Conservation (phyloP, 2,888 invertebrate genomes). For the Trichopria drosophilae region DNA sequence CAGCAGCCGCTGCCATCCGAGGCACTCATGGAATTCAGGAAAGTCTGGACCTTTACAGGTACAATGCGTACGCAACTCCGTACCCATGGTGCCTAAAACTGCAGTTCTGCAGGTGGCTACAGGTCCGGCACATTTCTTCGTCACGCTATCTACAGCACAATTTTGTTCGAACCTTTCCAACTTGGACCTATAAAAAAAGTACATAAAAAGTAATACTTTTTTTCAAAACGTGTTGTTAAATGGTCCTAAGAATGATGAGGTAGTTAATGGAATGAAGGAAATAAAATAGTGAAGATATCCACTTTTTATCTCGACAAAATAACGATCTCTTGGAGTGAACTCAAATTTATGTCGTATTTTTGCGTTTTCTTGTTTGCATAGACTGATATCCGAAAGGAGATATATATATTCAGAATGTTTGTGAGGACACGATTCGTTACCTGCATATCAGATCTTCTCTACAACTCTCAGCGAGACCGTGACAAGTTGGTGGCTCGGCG, state of each 20-base stretch:
- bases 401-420: constrained; percentile 9
- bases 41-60: constrained; percentile 86
- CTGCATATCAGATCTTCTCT: constrained; percentile 82
- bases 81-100: constrained; percentile 85
- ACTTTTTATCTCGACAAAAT: no score
- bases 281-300: no score
- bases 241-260: no score
- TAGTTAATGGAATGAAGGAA: no score
- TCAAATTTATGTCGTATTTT: no score
- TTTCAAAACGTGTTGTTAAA: no score
- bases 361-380: no score
- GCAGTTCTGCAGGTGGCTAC: constrained; percentile 83
- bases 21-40: constrained; percentile 81
- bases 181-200: constrained; percentile 72
- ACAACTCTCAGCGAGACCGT: constrained; percentile 81
- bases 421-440: no score
- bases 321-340: no score
- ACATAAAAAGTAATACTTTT: no score
- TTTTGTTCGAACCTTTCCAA: constrained; percentile 88
- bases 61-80: constrained; percentile 84
- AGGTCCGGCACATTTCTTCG: constrained; percentile 85
- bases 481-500: constrained; percentile 81
- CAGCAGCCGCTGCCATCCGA: constrained; percentile 86
- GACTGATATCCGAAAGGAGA: no score
- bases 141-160: constrained; percentile 87